phyloP scores from a whole-genome alignment of 2,797 vertebrate species.

The Aotus griseimembra region DNA sequence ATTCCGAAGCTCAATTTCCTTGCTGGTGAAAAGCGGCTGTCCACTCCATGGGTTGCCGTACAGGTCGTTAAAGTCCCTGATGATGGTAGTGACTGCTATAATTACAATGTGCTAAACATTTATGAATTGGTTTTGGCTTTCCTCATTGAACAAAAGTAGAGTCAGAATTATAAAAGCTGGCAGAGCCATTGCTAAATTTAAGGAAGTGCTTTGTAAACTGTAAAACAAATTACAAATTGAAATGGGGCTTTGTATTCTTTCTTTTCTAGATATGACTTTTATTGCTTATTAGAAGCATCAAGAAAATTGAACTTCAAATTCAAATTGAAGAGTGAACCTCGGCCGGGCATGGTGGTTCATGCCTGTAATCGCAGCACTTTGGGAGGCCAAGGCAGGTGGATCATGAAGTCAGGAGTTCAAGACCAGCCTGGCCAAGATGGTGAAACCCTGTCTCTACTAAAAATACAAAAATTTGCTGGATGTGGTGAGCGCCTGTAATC shows the following conservation, averaged over 20 bases:
- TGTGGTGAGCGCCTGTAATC: too few relatives aligned
- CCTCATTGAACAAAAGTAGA: neutral
- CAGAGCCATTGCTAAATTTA: neutral
- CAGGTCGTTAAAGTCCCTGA: neutral
- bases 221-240: slow-evolving; percentile 49
- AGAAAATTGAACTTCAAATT: neutral
- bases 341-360: too few relatives aligned
- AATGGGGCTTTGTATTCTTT: neutral
- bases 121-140: slow-evolving; percentile 25
- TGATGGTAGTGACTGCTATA: neutral
- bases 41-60: neutral
- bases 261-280: neutral
- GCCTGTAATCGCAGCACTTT: too few relatives aligned
- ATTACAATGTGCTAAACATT: slow-evolving; percentile 60
- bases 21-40: neutral
- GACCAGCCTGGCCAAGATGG: too few relatives aligned
- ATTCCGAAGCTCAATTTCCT: slow-evolving; percentile 1
- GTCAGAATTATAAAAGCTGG: neutral
- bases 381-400: too few relatives aligned
- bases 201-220: slow-evolving; percentile 25
- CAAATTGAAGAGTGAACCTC: neutral
- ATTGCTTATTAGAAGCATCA: slow-evolving; percentile 1
- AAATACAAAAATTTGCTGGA: too few relatives aligned
- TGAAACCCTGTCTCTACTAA: too few relatives aligned
- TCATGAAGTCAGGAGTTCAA: too few relatives aligned